Evolutionary conservation across 1,140 invertebrate species (phyloP).

Genomic region (Ceratina calcarata): DNA sequence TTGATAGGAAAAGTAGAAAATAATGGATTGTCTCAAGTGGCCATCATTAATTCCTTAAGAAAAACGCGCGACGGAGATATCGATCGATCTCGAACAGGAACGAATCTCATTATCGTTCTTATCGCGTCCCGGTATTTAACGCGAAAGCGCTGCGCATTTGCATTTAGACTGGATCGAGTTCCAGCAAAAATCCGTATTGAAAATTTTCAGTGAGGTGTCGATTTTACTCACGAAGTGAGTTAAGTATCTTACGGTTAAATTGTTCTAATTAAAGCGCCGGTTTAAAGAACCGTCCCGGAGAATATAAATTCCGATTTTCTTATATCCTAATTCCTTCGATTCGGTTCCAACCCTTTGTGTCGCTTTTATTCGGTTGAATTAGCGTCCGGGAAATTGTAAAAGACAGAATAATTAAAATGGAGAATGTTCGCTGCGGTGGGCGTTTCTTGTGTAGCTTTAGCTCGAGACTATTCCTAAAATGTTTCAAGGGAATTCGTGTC

Average conservation of each 20-base stretch:
- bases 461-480: neutral
- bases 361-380: neutral
- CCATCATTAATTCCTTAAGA: conserved; percentile 11
- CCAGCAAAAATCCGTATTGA: neutral
- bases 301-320: neutral
- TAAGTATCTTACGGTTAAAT: neutral
- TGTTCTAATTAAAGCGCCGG: neutral
- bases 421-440: neutral
- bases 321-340: neutral
- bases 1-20: too few species aligned
- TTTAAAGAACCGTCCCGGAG: too few species aligned
- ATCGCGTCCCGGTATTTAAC: conserved; percentile 8
- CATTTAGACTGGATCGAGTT: conserved; percentile 21
- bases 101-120: conserved; percentile 5
- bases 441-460: neutral
- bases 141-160: conserved; percentile 11
- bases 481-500: too few species aligned
- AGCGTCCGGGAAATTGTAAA: neutral
- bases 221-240: conserved; percentile 6
- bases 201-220: neutral
- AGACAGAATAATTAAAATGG: neutral
- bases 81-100: neutral
- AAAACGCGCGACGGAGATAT: neutral
- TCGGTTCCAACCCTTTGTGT: neutral
- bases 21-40: too few species aligned